Evolutionary conservation across 2,888 invertebrate species (phyloP), one percentile per base, ranked within the genome.

Genomic region (Ephialtes manifestator): DNA sequence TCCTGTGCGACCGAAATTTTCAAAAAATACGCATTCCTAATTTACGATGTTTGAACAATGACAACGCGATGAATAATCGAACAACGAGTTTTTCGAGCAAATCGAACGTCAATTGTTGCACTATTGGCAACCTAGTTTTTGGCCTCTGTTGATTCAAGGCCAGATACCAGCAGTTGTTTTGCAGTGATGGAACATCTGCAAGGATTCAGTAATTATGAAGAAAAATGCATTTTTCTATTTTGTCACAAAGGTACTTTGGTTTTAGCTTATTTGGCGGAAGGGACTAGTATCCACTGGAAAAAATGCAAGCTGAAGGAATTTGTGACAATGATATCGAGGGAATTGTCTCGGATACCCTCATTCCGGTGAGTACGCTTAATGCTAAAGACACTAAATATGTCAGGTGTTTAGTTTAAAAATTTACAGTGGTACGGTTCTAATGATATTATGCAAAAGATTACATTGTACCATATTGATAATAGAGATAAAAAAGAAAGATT

Each of bases 221-320:
- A 82, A 60, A 83, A n/a, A 48, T 28, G 35, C 46, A 60, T 58
- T 67, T 43, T 80, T 60, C 58, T 76, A 72, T 70, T 83, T 63
- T 86, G 71, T 84, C 72, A 87, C 83, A 83, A 86, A 84, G 81
- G 88, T 88, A 65, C 68, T 89, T 87, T 90, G 71, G 77, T 90
- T 92, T 83, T 84, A 92, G 92, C 81, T 53, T 53, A 78, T 84
- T 63, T 67, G 70, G 77, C 84, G 83, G 86, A 84, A 85, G 86
- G 58, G 87, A 88, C 86, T 78, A 72, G 86, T 72, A 75, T 63
- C 84, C 83, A 28, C 13, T 46, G 76, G 72, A 55, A 87, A 93
- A 89, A 81, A 94, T 94, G 94, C 94, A 94, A 90, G 90, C 93
- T 65, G 94, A 94, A 83, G 93, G 91, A 85, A 93, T 94, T 84